phyloP scores from a whole-genome alignment of 2,797 vertebrate species.

The Alca torda region DNA sequence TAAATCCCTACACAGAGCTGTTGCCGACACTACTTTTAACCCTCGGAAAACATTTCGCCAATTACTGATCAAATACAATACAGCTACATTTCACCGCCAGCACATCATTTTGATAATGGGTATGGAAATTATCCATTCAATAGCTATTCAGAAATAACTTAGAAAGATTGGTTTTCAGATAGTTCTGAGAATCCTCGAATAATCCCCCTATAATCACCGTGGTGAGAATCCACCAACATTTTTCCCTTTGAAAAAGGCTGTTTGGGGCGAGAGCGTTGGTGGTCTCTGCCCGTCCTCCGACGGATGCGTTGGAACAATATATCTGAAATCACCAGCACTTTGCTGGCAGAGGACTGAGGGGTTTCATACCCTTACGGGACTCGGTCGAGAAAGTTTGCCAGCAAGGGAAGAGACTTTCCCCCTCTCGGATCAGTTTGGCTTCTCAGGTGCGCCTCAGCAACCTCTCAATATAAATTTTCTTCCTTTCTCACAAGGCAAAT shows the following conservation, averaged over 20 bases:
- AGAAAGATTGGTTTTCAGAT: conserved; percentile 76
- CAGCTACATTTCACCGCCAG: conserved; percentile 74
- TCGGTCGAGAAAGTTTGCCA: conserved; percentile 9
- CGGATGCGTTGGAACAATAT: background rate
- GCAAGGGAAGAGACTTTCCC: conserved; percentile 34
- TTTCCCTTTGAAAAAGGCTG: conserved; percentile 41
- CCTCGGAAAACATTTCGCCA: conserved; percentile 74
- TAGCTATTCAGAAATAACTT: conserved; percentile 78
- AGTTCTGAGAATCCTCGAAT: conserved; percentile 72
- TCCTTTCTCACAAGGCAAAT: background rate
- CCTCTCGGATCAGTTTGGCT: conserved; percentile 14
- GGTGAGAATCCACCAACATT: conserved; percentile 61
- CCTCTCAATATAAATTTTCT: background rate
- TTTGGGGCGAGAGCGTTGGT: background rate
- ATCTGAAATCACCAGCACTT: background rate
- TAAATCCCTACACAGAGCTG: conserved; percentile 66
- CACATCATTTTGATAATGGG: conserved; percentile 76
- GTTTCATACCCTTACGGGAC: background rate
- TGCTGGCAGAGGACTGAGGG: background rate
- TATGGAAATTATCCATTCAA: conserved; percentile 80
- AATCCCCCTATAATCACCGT: conserved; percentile 74
- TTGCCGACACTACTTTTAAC: conserved; percentile 69
- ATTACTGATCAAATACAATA: conserved; percentile 78
- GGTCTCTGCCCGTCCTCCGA: background rate
- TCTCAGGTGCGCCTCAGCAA: background rate